Evolutionary conservation across 2,797 vertebrate species (phyloP), one percentile per base, ranked within the genome.

Genomic region (Hapalemur alaotrensis): DNA sequence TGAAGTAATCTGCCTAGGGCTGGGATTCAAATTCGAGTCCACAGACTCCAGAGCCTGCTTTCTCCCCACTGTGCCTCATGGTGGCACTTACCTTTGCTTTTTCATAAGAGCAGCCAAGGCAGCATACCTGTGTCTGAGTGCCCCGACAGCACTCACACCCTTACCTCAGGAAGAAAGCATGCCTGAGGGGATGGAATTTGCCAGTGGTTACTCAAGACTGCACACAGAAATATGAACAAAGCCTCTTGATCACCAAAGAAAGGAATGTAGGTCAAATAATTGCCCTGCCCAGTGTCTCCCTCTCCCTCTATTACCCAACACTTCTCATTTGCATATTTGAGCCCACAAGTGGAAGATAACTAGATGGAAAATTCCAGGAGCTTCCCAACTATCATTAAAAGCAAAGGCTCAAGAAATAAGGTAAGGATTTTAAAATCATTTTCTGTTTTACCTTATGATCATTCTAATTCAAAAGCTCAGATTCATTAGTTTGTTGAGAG

Each of bases 281-380:
- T 76, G 85, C 82, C 87, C 41, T 23, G 78, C 70, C 82, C 79
- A 35, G 61, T 3, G 8, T 67, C 82, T 72, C 52, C 69, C 32
- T 59, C 50, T 25, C 54, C 72, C 28, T 65, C 43, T 20, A 30
- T 82, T 76, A 86, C 46, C 46, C 88, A 92, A 46, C 84, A 69
- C 41, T 86, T 61, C 82, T 89, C 52, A n/a, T 72, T 54, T 52
- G 79, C 57, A 50, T 8, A 10, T 46, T 35, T 63, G 63, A 93
- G 52, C 61, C 48, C 86, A 28, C 43, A 54, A 50, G 63, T 38
- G 52, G 48, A 80, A 89, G 76, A 89, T 15, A 76, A 61, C 30
- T 57, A 61, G 70, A 75, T 65, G 96, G 95, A 91, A 97, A 97
- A 94, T 94, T 96, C 93, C 94, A 89, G 61, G 35, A 79, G 41